phyloP scores from a whole-genome alignment of 1,140 invertebrate genomes.

The Dreissena polymorpha region DNA sequence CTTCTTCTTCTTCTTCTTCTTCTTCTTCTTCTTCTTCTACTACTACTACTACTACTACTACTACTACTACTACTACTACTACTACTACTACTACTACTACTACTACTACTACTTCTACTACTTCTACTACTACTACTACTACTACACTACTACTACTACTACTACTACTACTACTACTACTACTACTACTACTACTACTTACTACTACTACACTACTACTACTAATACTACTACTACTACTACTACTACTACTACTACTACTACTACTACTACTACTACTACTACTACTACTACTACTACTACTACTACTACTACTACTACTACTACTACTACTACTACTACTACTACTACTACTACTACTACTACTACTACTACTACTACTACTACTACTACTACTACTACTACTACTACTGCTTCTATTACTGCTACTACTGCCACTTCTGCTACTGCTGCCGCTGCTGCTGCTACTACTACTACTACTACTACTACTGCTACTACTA shows the following conservation, averaged over 20 bases:
- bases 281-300: constrained; percentile 1
- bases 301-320: constrained; percentile 3
- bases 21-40: no score
- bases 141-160: neutral
- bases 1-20: no score
- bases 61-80: no score
- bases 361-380: neutral
- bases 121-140: neutral
- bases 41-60: no score
- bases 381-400: neutral
- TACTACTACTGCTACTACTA: no score
- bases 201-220: no score
- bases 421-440: neutral
- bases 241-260: constrained; percentile 3
- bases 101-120: neutral
- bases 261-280: constrained; percentile 2
- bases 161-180: constrained; percentile 2
- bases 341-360: neutral
- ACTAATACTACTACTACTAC: neutral
- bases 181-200: constrained; percentile 3
- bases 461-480: no score
- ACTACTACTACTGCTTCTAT: neutral
- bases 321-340: neutral
- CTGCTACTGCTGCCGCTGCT: neutral
- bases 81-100: neutral